These are phyloP conservation scores for Hemitrygon akajei DNA, from an alignment of 2,797 vertebrate species.

Conservation along the genomic window DNA sequence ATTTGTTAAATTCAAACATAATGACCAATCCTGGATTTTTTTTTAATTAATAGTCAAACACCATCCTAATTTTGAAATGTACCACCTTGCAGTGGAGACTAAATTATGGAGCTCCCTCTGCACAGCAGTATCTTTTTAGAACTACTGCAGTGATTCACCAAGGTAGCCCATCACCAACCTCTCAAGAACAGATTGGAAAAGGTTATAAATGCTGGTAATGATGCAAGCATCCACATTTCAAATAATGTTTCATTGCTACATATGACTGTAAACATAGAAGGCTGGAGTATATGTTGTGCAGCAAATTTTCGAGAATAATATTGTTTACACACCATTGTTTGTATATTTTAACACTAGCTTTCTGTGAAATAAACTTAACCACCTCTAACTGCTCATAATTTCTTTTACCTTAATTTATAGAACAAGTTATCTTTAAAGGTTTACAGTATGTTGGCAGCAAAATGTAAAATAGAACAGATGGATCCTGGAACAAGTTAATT, in stretches of 20 bases:
- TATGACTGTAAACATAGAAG: background rate
- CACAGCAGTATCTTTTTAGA: no score
- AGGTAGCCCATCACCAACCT: no score
- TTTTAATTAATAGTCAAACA: no score
- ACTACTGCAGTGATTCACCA: no score
- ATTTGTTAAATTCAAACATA: no score
- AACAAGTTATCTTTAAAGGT: background rate
- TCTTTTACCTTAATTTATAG: background rate
- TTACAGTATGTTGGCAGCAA: background rate
- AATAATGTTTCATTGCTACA: background rate
- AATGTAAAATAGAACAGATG: background rate
- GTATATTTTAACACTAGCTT: background rate
- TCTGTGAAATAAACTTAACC: background rate
- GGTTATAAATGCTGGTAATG: no score
- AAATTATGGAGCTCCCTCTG: no score
- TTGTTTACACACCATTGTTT: background rate
- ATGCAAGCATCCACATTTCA: background rate
- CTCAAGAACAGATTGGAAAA: no score
- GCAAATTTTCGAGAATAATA: background rate
- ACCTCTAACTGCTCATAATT: background rate
- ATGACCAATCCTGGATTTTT: no score
- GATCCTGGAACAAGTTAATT: background rate
- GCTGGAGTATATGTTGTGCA: background rate
- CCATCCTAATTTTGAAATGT: no score
- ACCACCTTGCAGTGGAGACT: no score